Conservation (phyloP, 2,888 invertebrate genomes). For the Amphipyra tragopoginis region DNA sequence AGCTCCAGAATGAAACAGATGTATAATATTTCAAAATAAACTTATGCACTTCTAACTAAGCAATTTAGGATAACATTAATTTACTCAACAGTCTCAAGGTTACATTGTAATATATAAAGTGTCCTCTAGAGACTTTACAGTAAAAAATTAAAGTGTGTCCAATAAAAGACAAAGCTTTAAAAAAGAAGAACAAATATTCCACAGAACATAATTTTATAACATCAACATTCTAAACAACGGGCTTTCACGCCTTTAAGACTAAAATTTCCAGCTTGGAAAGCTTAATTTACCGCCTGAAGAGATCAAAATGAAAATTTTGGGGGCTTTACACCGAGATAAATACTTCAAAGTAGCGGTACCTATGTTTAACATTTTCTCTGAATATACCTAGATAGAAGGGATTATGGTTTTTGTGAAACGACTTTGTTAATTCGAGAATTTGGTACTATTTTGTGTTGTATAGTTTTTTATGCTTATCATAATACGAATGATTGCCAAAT, state of each 20-base stretch:
- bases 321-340: slow-evolving; percentile 12
- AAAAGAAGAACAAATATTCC: slow-evolving; percentile 10
- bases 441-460: too few relatives aligned
- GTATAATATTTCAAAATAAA: too few relatives aligned
- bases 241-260: slow-evolving; percentile 3
- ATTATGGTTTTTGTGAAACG: background rate
- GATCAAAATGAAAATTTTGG: slow-evolving; percentile 39
- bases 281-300: slow-evolving; percentile 35
- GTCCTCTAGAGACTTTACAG: too few relatives aligned
- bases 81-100: too few relatives aligned
- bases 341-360: slow-evolving; percentile 8
- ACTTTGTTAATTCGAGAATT: background rate
- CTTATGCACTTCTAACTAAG: too few relatives aligned
- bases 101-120: too few relatives aligned
- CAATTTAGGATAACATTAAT: too few relatives aligned
- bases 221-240: slow-evolving; percentile 10
- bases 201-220: slow-evolving; percentile 12
- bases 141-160: background rate
- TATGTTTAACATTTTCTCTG: background rate
- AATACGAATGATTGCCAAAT: too few relatives aligned
- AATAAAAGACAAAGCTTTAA: slow-evolving; percentile 10
- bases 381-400: background rate
- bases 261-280: slow-evolving; percentile 5
- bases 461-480: too few relatives aligned
- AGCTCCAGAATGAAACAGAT: too few relatives aligned